A percentile compares a stretch with the other conserved stretches of the same genome.
Evolutionary conservation across 2,797 vertebrate species (phyloP).

Genomic region (Spinus olivaceus): DNA sequence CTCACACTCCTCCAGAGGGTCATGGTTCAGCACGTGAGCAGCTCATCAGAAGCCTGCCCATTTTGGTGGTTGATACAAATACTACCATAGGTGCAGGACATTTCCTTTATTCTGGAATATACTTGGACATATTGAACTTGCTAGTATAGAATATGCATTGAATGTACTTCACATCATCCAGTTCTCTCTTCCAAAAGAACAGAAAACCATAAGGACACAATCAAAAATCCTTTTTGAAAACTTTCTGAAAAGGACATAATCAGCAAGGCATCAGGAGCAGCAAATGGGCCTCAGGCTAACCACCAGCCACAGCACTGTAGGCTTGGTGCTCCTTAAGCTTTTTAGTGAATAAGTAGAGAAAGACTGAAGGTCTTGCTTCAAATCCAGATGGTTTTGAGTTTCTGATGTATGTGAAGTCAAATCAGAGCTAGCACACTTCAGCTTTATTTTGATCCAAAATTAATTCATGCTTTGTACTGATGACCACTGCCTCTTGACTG

Average conservation of each 20-base stretch:
- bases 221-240: background rate
- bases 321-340: background rate
- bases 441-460: background rate
- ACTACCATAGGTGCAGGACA: background rate
- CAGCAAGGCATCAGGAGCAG: background rate
- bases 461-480: background rate
- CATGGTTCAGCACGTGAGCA: rapidly evolving
- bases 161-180: background rate
- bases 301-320: background rate
- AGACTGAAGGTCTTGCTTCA: background rate
- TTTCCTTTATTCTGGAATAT: background rate
- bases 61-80: background rate
- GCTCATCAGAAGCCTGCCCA: background rate
- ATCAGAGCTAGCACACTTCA: background rate
- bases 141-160: background rate
- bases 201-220: background rate
- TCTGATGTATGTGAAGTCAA: background rate
- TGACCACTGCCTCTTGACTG: background rate
- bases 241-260: background rate
- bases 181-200: background rate
- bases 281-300: background rate
- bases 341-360: background rate
- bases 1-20: background rate
- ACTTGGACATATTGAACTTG: background rate
- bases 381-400: background rate